Evolutionary conservation across 2,888 invertebrate species (phyloP).

Genomic region (Ectropis crepuscularia): DNA sequence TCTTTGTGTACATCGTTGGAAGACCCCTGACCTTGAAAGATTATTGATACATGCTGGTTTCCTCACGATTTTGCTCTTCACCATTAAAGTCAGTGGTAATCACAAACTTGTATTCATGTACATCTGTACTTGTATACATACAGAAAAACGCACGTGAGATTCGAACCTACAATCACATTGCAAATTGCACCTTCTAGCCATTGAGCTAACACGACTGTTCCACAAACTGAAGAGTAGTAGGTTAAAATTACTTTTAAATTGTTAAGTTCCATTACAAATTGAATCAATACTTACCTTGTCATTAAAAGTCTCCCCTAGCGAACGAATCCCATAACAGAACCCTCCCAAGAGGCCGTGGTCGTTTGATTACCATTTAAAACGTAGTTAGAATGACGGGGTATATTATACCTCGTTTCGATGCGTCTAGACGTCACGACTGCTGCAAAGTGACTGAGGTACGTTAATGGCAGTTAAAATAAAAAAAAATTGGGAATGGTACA

Average conservation of each 20-base stretch:
- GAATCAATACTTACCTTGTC: conserved; percentile 8
- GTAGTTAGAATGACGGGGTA: conserved; percentile 68
- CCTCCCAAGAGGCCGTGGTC: conserved; percentile 41
- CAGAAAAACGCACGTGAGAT: too few relatives aligned
- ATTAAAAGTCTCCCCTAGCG: conserved; percentile 20
- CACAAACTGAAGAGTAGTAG: neutral
- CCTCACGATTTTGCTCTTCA: too few relatives aligned
- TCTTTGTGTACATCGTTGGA: too few relatives aligned
- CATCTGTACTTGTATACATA: too few relatives aligned
- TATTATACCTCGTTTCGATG: conserved; percentile 70
- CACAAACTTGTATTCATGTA: too few relatives aligned
- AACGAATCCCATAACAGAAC: conserved; percentile 31
- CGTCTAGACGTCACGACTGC: conserved; percentile 71
- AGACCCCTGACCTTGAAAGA: too few relatives aligned
- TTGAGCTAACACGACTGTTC: too few relatives aligned
- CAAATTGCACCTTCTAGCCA: too few relatives aligned
- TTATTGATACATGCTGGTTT: too few relatives aligned
- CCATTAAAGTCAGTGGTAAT: too few relatives aligned
- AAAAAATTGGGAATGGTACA: neutral
- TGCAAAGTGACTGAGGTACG: conserved; percentile 38
- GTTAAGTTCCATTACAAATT: neutral
- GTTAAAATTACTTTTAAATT: neutral
- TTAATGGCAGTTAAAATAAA: conserved; percentile 17
- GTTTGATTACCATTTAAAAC: conserved; percentile 75
- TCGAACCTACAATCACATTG: too few relatives aligned